Evolutionary conservation across 2,797 vertebrate species (phyloP), one percentile per base, ranked within the genome.

Genomic region (Ambastaia sidthimunki): DNA sequence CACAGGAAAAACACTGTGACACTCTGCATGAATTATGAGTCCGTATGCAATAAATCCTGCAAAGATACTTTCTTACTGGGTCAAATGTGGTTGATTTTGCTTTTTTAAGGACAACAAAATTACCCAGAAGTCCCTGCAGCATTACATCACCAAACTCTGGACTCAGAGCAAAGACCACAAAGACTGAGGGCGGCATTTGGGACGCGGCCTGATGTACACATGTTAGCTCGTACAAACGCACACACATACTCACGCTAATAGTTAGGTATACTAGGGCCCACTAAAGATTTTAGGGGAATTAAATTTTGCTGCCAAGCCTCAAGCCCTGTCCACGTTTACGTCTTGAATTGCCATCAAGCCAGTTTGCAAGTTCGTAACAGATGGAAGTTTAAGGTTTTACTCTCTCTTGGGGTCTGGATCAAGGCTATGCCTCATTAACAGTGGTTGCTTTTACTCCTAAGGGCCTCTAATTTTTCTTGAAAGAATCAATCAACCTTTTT

Each of bases 301-400:
- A n/a, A 62, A 28, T 65, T n/a, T 18, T 67, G 83, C 62, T 79
- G 76, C 82, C 80, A 71, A 69, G 71, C 47, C 41, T 85, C 66
- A 86, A 78, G 84, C 86, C 81, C 70, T 73, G 48, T 89, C 81
- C 25, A 48, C 76, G 81, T 50, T 63, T 52, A 1, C 21, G 76
- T 90, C 90, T 92, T 91, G 91, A 92, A 93, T 91, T 92, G 74
- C 66, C 88, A 92, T 93, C 86, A 92, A 84, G 81, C 80, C 81
- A 59, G 69, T 48, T 57, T 72, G 74, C 82, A 81, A 85, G 81
- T 65, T 80, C 85, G 80, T 83, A 87, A 79, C 76, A 86, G 86
- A 82, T 86, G 83, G 68, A 44, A 63, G 71, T 81, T 80, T 71
- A 81, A 84, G 59, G 55, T 55, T 62, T 28, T 65, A 37, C 34